Conservation (phyloP, 2,797 vertebrate genomes). For the Oreochromis mossambicus region DNA sequence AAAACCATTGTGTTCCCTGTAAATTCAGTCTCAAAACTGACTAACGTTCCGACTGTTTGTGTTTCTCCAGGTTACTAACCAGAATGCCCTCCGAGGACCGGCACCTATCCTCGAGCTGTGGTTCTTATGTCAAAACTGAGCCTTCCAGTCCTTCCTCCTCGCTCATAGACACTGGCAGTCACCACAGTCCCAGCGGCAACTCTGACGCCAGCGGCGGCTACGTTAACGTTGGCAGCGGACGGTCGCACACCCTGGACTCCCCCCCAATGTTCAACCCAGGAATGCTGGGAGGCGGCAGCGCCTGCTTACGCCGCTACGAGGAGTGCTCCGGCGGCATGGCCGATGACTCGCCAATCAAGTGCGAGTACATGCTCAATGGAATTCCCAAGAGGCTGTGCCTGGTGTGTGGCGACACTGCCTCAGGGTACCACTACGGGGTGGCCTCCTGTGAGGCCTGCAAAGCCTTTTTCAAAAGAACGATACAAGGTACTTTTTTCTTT, state of each 20-base stretch:
- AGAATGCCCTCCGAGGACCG: slow-evolving; percentile 88
- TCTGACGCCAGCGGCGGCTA: slow-evolving; percentile 87
- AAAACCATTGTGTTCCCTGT: neutral
- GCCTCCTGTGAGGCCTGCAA: slow-evolving; percentile 96
- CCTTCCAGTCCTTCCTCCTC: slow-evolving; percentile 88
- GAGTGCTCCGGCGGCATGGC: slow-evolving; percentile 81
- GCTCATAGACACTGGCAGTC: slow-evolving; percentile 84
- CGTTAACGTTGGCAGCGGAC: slow-evolving; percentile 73
- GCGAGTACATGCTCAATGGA: slow-evolving; percentile 90
- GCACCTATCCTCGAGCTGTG: slow-evolving; percentile 85
- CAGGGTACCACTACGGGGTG: slow-evolving; percentile 93
- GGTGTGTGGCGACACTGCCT: slow-evolving; percentile 91
- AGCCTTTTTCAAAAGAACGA: slow-evolving; percentile 96
- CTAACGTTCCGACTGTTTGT: neutral
- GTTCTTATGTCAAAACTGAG: slow-evolving; percentile 91
- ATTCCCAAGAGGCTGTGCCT: slow-evolving; percentile 91
- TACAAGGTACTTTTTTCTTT: slow-evolving; percentile 84
- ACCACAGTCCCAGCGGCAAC: slow-evolving; percentile 87
- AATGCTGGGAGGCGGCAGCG: slow-evolving; percentile 68
- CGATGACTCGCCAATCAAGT: slow-evolving; percentile 87
- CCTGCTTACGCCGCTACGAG: slow-evolving; percentile 85
- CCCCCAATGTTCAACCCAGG: slow-evolving; percentile 83
- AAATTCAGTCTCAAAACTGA: neutral
- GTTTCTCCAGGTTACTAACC: slow-evolving; percentile 80
- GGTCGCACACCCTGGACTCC: slow-evolving; percentile 83